phyloP scores from a whole-genome alignment of 2,797 vertebrate species.

The Erpetoichthys calabaricus region DNA sequence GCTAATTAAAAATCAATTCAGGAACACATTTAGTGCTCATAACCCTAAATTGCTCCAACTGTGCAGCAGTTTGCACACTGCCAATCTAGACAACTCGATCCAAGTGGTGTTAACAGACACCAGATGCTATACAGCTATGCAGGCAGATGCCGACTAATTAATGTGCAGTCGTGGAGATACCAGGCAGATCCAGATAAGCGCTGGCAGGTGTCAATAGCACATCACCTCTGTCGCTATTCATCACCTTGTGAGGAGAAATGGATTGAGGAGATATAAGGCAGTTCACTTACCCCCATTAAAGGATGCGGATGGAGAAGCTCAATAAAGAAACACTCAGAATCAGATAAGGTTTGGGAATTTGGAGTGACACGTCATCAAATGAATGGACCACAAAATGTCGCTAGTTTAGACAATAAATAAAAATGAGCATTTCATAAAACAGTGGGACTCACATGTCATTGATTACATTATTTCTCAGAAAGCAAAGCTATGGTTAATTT shows the following conservation, averaged over 20 bases:
- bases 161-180: conserved; percentile 12
- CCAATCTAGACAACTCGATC: conserved; percentile 6
- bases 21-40: conserved; percentile 12
- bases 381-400: neutral
- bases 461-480: too few relatives aligned
- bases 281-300: too few relatives aligned
- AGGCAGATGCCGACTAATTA: conserved; percentile 39
- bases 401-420: too few relatives aligned
- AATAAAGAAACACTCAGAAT: fast-evolving
- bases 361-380: conserved; percentile 7
- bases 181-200: conserved; percentile 16
- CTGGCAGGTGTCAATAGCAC: conserved; percentile 31
- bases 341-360: conserved; percentile 1
- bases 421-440: too few relatives aligned
- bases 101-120: conserved; percentile 24
- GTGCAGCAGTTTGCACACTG: conserved; percentile 7
- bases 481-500: too few relatives aligned
- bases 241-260: conserved; percentile 19
- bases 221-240: conserved; percentile 25
- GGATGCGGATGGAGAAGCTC: too few relatives aligned
- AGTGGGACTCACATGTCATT: too few relatives aligned
- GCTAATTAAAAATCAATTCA: conserved; percentile 32
- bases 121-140: conserved; percentile 31
- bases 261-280: neutral
- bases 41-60: conserved; percentile 25